Base-by-base conservation (phyloP, 1,140 invertebrate species). In the Lanistes nyassanus region DNA sequence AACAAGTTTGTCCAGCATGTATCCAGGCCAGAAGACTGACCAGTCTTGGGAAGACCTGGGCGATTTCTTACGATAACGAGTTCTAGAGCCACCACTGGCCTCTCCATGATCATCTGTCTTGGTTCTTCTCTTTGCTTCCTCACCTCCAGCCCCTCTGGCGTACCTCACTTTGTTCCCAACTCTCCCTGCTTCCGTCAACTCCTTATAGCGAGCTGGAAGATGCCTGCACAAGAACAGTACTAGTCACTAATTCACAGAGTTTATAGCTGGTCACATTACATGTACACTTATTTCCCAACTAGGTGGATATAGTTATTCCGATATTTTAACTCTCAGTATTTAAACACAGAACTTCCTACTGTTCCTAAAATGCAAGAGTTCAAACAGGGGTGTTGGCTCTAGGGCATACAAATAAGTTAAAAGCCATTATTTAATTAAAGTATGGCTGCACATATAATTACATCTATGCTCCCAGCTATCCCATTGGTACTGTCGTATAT, bases 21-120 rank as follows among this genome's bases (percentile, higher is more conserved):
- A 81, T 34, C 87, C 87, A 23, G 87, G 86, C 87, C 87, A 88
- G 78, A 84, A 86, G 5, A 83, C 82, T 56, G 84, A 83, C 6
- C 60, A 47, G 64, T 87, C 77, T 23, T 77, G 64, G 23, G 62
- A 3, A 51, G 31, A 70, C 51, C 47, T 70, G 5, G 42, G 51
- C 4, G 3, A 39, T 42, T 26, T 60, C 56, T 31, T 26, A 31
- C 56, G 31, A 26, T 9, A 23, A 23, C 23, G 31, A 26, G 9
- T 23, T n/a, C 23, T 60, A 60, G 56, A 16, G 13, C 9, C 23
- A 23, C 9, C n/a, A 9, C 11, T n/a, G n/a, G 23, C 9, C 56
- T 60, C n/a, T 4, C 56, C n/a, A 60, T 26, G 11, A 60, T 70
- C 53, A 6, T 21, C 26, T 0, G 26, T 70, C 47, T 56, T 56